Conservation (phyloP, 2,888 invertebrate species). For the Himalopsyche tibetana region DNA sequence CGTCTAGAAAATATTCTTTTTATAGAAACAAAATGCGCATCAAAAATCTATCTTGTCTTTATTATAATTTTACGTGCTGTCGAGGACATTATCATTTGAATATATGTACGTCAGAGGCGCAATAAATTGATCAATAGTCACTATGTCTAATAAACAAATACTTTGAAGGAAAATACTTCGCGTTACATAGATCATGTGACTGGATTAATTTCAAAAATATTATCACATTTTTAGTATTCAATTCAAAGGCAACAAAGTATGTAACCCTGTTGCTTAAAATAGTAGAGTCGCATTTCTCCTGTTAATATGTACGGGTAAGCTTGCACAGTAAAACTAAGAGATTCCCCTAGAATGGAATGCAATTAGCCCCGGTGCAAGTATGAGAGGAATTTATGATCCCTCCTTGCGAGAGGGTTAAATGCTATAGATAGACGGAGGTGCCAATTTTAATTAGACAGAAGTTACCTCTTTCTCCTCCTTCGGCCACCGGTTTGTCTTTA, state of each 20-base stretch:
- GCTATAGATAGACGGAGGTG: slow-evolving; percentile 31
- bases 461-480: neutral
- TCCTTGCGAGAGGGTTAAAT: slow-evolving; percentile 42
- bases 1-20: too few relatives aligned
- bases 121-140: too few relatives aligned
- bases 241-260: neutral
- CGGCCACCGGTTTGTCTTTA: neutral
- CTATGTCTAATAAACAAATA: too few relatives aligned
- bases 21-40: too few relatives aligned
- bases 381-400: slow-evolving; percentile 41
- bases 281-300: neutral
- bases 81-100: too few relatives aligned
- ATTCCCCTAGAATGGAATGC: slow-evolving; percentile 35
- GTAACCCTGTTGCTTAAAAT: slow-evolving; percentile 9
- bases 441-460: slow-evolving; percentile 39
- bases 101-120: too few relatives aligned
- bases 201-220: too few relatives aligned
- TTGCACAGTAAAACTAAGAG: slow-evolving; percentile 27
- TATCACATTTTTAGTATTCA: neutral
- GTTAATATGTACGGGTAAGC: neutral
- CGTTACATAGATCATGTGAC: too few relatives aligned
- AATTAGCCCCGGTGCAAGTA: slow-evolving; percentile 32
- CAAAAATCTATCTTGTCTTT: too few relatives aligned
- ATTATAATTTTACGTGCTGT: too few relatives aligned
- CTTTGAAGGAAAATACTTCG: too few relatives aligned